phyloP scores from a whole-genome alignment of 2,797 vertebrate genomes.

The Sebastes nivosus region DNA sequence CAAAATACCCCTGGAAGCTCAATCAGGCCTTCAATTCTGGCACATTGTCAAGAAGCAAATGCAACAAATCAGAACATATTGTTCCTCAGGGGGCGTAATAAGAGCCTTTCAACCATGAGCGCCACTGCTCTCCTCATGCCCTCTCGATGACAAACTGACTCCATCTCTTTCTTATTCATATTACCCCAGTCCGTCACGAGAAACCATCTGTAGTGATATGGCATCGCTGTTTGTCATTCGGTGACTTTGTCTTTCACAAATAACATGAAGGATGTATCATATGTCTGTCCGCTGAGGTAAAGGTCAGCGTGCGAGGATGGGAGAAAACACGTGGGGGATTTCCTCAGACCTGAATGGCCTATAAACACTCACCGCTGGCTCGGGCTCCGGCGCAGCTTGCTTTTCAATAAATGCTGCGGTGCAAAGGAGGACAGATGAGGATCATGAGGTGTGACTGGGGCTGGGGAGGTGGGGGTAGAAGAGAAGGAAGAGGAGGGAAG shows the following conservation, averaged over 20 bases:
- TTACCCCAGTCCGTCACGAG: slow-evolving; percentile 34
- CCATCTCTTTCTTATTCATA: slow-evolving; percentile 41
- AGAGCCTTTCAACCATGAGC: slow-evolving; percentile 60
- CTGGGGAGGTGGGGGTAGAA: slow-evolving; percentile 33
- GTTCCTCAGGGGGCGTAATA: slow-evolving; percentile 70
- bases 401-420: slow-evolving; percentile 72
- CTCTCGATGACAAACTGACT: slow-evolving; percentile 60
- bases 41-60: slow-evolving; percentile 75
- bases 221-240: slow-evolving; percentile 42
- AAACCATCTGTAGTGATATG: slow-evolving; percentile 31
- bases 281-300: slow-evolving; percentile 37
- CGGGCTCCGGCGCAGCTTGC: slow-evolving; percentile 37
- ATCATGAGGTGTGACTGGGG: slow-evolving; percentile 68
- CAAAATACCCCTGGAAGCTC: slow-evolving; percentile 64
- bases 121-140: slow-evolving; percentile 42
- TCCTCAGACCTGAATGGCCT: slow-evolving; percentile 40
- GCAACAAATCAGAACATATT: slow-evolving; percentile 82
- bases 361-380: slow-evolving; percentile 46
- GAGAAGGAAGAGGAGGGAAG: slow-evolving; percentile 56
- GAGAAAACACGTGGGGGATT: slow-evolving; percentile 18
- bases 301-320: slow-evolving; percentile 35
- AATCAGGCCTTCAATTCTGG: slow-evolving; percentile 79
- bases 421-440: slow-evolving; percentile 80
- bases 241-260: slow-evolving; percentile 37
- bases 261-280: slow-evolving; percentile 34